These are phyloP conservation scores for Potamarius usumacintae DNA, from an alignment of 2,113 vertebrate genomes.

Conservation along the genomic window DNA sequence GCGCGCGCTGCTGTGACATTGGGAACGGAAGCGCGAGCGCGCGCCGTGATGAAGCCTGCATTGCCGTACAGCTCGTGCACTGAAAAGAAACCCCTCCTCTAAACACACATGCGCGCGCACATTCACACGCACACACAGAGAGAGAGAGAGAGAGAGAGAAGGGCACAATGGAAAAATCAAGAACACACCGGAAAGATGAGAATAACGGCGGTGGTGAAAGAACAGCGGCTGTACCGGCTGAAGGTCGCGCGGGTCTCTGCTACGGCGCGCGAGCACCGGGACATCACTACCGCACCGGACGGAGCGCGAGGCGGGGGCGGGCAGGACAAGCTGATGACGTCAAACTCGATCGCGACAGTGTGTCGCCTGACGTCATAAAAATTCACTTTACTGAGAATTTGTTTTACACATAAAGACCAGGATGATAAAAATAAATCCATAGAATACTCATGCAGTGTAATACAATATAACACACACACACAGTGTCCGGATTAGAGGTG, in stretches of 20 bases:
- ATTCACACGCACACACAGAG: background rate
- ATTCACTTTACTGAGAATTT: background rate
- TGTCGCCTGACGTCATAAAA: background rate
- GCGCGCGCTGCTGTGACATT: background rate
- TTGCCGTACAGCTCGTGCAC: slow-evolving; percentile 9
- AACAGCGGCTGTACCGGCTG: slow-evolving; percentile 1
- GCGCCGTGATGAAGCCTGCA: slow-evolving; percentile 5
- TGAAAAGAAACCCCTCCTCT: background rate
- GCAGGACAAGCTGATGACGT: slow-evolving; percentile 7
- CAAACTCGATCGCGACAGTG: slow-evolving; percentile 1
- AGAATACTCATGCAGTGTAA: background rate
- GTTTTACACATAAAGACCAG: background rate
- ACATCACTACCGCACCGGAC: slow-evolving; percentile 25
- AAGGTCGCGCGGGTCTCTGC: slow-evolving; percentile 1
- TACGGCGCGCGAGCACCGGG: slow-evolving; percentile 9
- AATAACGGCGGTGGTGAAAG: no score
- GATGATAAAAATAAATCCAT: background rate
- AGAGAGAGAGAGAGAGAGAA: background rate
- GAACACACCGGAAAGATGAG: background rate
- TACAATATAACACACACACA: no score
- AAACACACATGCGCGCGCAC: slow-evolving; percentile 32
- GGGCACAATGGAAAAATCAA: background rate
- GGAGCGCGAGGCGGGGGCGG: slow-evolving; percentile 4
- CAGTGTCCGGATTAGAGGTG: background rate
- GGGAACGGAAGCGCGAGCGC: background rate